Evolutionary conservation across 2,888 invertebrate genomes (phyloP), one percentile per base, ranked within the genome.

Genomic region (Alviniconcha strummeri): DNA sequence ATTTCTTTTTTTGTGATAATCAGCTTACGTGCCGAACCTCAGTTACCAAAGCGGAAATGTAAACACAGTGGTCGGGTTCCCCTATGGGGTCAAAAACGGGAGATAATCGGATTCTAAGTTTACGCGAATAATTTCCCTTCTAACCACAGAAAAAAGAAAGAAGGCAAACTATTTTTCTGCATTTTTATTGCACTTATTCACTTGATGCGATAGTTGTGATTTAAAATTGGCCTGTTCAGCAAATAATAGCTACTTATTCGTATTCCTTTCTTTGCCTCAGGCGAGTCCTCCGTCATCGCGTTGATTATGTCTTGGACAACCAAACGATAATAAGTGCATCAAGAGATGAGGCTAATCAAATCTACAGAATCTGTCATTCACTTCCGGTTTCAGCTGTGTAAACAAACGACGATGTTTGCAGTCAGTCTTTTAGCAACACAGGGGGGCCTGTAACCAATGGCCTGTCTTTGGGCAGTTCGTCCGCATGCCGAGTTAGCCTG

Each of bases 381-480:
- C 80, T 80, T 80, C 80, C 80, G 80, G 80, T 80, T 80, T 52
- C 55, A 80, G 80, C 56, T 80, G 80, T 55, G 52, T 36, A 69
- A 80, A 80, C 80, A 80, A 80, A 80, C 78, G 69, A 80, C n/a
- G 11, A 80, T 80, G 80, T 64, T 69, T 69, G 54, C 13, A 54
- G 69, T 55, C 69, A 55, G 69, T 36, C 64, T 69, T 80, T 69
- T 69, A 9, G 36, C 17, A 9, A 56, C 52, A 13, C 7, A 19
- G 64, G 79, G 57, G 19, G 36, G 52, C 52, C 17, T 15, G 36
- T 19, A 52, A 11, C 17, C 64, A 57, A 60, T 19, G 19, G 19
- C 13, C 13, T 15, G 9, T 15, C 52, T 15, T 8, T 15, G n/a
- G 13, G 5, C 57, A 17, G 64, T 78, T 9, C 57, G 17, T 78